Conservation (phyloP, 2,888 invertebrate genomes). For the Rotaria magnacalcarata region DNA sequence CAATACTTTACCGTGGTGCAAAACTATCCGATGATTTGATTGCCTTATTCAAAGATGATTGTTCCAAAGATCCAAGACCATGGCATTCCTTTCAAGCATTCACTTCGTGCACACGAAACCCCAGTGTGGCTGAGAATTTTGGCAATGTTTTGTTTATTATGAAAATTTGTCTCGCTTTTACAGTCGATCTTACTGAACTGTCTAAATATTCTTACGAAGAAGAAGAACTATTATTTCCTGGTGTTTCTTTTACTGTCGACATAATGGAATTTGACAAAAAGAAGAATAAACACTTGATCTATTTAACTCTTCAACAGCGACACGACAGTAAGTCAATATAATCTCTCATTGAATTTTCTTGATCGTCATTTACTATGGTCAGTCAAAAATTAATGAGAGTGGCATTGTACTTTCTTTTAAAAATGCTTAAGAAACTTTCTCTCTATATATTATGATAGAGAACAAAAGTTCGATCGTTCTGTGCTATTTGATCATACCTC, state of each 20-base stretch:
- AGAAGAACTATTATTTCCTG: slow-evolving; percentile 26
- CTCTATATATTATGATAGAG: too few relatives aligned
- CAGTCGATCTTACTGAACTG: background rate
- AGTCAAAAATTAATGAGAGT: too few relatives aligned
- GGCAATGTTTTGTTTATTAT: background rate
- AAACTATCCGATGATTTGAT: background rate
- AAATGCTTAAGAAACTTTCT: too few relatives aligned
- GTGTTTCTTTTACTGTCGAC: background rate
- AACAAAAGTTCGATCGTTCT: too few relatives aligned
- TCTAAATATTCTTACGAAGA: background rate
- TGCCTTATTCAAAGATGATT: background rate
- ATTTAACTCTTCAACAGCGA: slow-evolving; percentile 12
- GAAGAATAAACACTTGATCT: background rate
- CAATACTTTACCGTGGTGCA: background rate
- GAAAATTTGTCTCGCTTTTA: background rate
- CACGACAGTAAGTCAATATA: background rate
- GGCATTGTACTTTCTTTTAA: too few relatives aligned
- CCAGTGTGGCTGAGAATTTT: background rate
- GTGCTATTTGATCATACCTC: too few relatives aligned
- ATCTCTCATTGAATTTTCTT: background rate
- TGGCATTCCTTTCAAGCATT: background rate
- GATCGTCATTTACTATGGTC: too few relatives aligned
- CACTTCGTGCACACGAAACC: background rate
- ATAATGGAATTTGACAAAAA: background rate
- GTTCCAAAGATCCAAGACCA: background rate